phyloP scores from a whole-genome alignment of 2,888 invertebrate genomes.

The Cyclophora albipunctata region DNA sequence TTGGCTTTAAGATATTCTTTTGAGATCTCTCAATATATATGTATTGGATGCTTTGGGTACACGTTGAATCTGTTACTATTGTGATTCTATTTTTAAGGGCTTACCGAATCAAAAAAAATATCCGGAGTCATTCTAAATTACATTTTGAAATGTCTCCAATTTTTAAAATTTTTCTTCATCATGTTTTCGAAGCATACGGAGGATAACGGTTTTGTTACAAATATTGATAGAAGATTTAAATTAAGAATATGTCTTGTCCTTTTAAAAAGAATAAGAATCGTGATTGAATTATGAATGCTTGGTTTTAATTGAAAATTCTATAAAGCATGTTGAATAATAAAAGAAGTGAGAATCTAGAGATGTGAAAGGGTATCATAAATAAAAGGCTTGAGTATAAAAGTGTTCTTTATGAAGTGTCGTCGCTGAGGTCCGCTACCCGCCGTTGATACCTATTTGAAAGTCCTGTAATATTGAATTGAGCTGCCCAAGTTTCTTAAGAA shows the following conservation, averaged over 20 bases:
- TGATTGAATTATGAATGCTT: slow-evolving; percentile 5
- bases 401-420: slow-evolving; percentile 73
- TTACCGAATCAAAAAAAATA: no score
- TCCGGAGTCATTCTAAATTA: no score
- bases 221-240: no score
- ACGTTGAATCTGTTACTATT: neutral
- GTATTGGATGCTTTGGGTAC: neutral
- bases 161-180: no score
- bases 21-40: slow-evolving; percentile 1
- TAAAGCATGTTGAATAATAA: slow-evolving; percentile 53
- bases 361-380: slow-evolving; percentile 67
- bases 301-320: slow-evolving; percentile 45
- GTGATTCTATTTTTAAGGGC: neutral
- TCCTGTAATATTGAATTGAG: slow-evolving; percentile 64
- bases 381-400: slow-evolving; percentile 71
- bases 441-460: slow-evolving; percentile 70
- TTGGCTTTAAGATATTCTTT: slow-evolving; percentile 9
- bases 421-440: slow-evolving; percentile 49
- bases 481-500: slow-evolving; percentile 28
- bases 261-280: no score
- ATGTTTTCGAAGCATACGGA: no score
- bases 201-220: no score
- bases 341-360: slow-evolving; percentile 46
- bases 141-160: no score
- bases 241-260: no score